Evolutionary conservation across 2,888 invertebrate species (phyloP), one percentile per base, ranked within the genome.

Genomic region (Amblyjoppa proteus): DNA sequence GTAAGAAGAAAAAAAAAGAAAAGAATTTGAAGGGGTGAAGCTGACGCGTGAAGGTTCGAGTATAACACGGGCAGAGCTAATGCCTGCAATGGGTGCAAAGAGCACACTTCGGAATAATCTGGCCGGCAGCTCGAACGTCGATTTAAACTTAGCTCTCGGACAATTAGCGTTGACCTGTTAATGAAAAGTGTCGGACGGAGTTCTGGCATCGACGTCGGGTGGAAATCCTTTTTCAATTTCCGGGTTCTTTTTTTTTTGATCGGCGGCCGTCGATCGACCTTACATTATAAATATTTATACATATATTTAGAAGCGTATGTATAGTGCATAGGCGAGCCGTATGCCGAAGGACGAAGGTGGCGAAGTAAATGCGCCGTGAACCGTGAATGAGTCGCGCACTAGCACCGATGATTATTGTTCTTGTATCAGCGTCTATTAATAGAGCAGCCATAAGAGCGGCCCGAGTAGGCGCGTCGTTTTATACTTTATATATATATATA

Each of bases 131-230:
- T 34, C 83, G 16, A 53, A 16, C 53, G 69, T 68, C 61, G 71
- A 69, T 87, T 85, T 84, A 87, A 85, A 88, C 81, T 85, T 85
- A 87, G 85, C 79, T 77, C 79, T 64, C 56, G 38, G 56, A 84
- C 87, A 87, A 88, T 87, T 88, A 87, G 83, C 85, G 77, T 83
- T 83, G 73, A 78, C 53, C 38, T 79, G 77, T 81, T 75, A 81
- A 82, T 70, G 41, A 38, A 9, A 73, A 53, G 7, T 53, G 25
- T 7, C 31, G 13, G 20, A n/a, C 66, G 61, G 61, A 77, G 69
- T 76, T 70, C 70, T 75, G 70, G 61, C 66, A 81, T 64, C 28
- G 66, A 71, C 13, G 28, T 6, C 9, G 25, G 41, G 49, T 53
- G 64, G 6, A n/a, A 11, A 68, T 76, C 28, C 28, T 31, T 31